Evolutionary conservation across 2,113 vertebrate species (phyloP).

Genomic region (Panthera leo): DNA sequence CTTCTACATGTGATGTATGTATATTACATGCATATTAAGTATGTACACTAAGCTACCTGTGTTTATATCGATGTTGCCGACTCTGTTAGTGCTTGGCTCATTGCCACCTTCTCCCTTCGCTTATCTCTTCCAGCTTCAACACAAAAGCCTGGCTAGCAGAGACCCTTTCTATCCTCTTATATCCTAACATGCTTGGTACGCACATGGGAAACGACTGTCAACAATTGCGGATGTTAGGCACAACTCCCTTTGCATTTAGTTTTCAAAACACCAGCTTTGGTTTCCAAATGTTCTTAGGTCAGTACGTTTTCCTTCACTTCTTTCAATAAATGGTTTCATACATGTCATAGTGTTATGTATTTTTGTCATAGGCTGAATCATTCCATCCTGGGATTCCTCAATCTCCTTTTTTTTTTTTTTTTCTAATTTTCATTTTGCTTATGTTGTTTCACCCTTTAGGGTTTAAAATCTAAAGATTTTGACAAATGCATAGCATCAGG

Average conservation of each 20-base stretch:
- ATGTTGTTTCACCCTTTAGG: not conserved
- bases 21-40: not conserved
- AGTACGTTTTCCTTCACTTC: not conserved
- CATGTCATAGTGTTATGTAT: not conserved
- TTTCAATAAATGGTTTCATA: not conserved
- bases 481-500: not conserved
- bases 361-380: not conserved
- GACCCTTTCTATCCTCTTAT: not conserved
- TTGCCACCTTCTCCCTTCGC: not conserved
- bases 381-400: not conserved
- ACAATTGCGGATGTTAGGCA: not conserved
- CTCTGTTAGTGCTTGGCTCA: not conserved
- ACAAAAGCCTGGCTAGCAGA: not conserved
- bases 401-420: not conserved
- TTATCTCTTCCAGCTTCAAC: not conserved
- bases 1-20: not conserved
- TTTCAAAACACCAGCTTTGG: not conserved
- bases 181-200: not conserved
- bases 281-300: not conserved
- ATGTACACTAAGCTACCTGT: not conserved
- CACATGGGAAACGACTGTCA: not conserved
- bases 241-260: not conserved
- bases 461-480: not conserved
- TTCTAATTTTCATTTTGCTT: not conserved
- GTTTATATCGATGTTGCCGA: not conserved